phyloP scores from a whole-genome alignment of 2,797 vertebrate species.

The Gambusia yucatana region DNA sequence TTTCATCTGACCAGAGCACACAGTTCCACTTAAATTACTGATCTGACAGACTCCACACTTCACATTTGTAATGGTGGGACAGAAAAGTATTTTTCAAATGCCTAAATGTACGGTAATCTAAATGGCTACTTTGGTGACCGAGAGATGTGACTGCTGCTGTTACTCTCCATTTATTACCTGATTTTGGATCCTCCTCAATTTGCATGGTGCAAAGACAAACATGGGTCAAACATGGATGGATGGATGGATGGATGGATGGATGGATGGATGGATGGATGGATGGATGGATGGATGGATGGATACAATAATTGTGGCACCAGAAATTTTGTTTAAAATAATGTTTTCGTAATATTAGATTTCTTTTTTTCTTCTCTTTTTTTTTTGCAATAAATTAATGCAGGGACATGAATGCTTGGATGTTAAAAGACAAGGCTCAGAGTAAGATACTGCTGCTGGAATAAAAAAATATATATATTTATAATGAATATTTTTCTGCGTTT shows the following conservation, averaged over 20 bases:
- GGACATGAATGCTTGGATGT: too few species aligned
- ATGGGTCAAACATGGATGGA: not conserved
- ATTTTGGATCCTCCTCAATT: not conserved
- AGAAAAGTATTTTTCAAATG: not conserved
- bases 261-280: not conserved
- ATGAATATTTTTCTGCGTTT: not conserved
- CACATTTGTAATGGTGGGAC: not conserved
- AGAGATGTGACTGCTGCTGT: not conserved
- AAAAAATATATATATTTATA: not conserved
- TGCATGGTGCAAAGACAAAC: not conserved
- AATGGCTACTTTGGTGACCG: not conserved
- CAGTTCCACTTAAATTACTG: not conserved
- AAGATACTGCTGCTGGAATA: not conserved
- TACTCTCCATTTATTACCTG: not conserved
- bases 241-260: not conserved
- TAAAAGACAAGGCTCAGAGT: not conserved
- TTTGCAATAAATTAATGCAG: not conserved
- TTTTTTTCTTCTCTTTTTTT: too few species aligned
- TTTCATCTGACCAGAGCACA: not conserved
- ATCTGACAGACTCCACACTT: not conserved
- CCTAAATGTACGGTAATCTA: not conserved
- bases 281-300: not conserved
- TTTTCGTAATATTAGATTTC: not conserved
- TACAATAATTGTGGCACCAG: not conserved
- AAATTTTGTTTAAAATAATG: not conserved